phyloP scores from a whole-genome alignment of 2,113 vertebrate genomes.

The Sus scrofa region T2T-Sscrofa CM000814.6:78994501-78995000 shows the following conservation, averaged over 20 bases:
- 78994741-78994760: neutral
- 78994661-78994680: no score
- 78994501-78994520: neutral
- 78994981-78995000: neutral
- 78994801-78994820: neutral
- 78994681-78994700: no score
- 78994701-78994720: neutral
- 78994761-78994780: neutral
- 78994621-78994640: no score
- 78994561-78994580: no score
- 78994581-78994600: no score
- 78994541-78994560: no score
- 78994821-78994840: neutral
- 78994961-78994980: neutral
- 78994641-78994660: no score
- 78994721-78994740: neutral
- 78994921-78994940: neutral
- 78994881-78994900: neutral
- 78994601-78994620: no score
- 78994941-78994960: neutral
- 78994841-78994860: neutral
- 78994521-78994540: neutral
- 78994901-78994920: fast-evolving
- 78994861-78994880: neutral
- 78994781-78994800: neutral